Percentiles rank a stretch among this genome's conserved stretches.
Evolutionary conservation across 2,113 vertebrate genomes (phyloP).

Genomic region (Propithecus coquereli): DNA sequence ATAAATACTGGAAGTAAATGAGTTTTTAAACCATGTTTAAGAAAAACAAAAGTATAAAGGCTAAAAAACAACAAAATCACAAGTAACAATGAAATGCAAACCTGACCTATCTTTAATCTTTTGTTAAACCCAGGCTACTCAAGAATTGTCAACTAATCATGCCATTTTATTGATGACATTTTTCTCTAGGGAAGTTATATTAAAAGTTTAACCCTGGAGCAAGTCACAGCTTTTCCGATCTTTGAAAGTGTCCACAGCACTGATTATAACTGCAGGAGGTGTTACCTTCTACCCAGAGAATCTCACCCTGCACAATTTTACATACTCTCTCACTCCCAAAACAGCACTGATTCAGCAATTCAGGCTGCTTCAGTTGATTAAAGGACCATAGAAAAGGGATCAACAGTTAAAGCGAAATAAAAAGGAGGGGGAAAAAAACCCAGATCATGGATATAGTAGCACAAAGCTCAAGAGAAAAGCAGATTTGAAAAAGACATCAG

Average conservation of each 20-base stretch:
- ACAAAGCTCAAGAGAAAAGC: conserved; percentile 83
- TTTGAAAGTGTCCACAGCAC: conserved; percentile 93
- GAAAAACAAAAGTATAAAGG: conserved; percentile 60
- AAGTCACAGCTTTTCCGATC: conserved; percentile 87
- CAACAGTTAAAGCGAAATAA: conserved; percentile 81
- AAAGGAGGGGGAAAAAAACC: conserved; percentile 55
- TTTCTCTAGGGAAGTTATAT: conserved; percentile 91
- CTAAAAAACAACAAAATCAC: conserved; percentile 62
- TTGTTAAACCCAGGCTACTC: conserved; percentile 76
- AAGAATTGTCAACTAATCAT: conserved; percentile 91
- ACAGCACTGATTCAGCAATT: conserved; percentile 81
- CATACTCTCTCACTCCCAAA: conserved; percentile 76
- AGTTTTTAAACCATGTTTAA: conserved; percentile 27
- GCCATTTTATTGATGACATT: conserved; percentile 91
- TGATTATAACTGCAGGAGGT: conserved; percentile 92
- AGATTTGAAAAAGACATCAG: conserved; percentile 89
- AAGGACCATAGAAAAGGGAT: conserved; percentile 79
- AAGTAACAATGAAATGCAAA: conserved; percentile 66
- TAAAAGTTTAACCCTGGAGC: conserved; percentile 94
- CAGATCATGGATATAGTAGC: conserved; percentile 75
- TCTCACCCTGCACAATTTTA: conserved; percentile 84
- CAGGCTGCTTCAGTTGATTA: conserved; percentile 81
- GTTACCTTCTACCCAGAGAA: conserved; percentile 87
- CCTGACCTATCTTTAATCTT: conserved; percentile 66
- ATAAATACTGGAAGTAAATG: background rate